Percentiles rank a stretch among this genome's conserved stretches.
These are phyloP conservation scores for Apodemia duryi DNA, from an alignment of 2,888 invertebrate genomes.

Conservation along the genomic window DNA sequence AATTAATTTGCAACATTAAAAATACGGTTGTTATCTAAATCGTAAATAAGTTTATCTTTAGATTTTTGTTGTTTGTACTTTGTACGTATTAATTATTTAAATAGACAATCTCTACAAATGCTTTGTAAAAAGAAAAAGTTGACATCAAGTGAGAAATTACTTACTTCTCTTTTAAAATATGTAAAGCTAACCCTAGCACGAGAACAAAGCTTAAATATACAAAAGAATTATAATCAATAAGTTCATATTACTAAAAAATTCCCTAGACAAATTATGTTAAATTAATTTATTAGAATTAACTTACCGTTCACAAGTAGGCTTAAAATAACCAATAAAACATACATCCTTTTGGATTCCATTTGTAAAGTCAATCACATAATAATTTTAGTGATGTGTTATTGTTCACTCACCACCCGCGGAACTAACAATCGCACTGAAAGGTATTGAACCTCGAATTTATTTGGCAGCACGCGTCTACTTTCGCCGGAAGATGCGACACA, in stretches of 20 bases:
- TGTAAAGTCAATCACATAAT: slow-evolving; percentile 58
- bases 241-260: neutral
- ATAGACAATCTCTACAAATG: too few species aligned
- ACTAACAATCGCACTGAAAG: slow-evolving; percentile 40
- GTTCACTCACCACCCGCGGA: slow-evolving; percentile 4
- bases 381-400: slow-evolving; percentile 30
- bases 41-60: too few species aligned
- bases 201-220: neutral
- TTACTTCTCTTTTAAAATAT: too few species aligned
- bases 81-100: too few species aligned
- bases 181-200: too few species aligned
- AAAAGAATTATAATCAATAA: neutral
- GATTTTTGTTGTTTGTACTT: too few species aligned
- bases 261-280: neutral
- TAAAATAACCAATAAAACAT: slow-evolving; percentile 58
- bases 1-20: too few species aligned
- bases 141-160: too few species aligned
- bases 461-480: slow-evolving; percentile 38
- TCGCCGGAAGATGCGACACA: slow-evolving; percentile 43
- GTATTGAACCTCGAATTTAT: slow-evolving; percentile 23
- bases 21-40: too few species aligned
- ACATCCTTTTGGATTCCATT: slow-evolving; percentile 63
- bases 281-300: slow-evolving; percentile 4
- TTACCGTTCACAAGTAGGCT: slow-evolving; percentile 69
- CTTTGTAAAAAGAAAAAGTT: too few species aligned